Evolutionary conservation across 1,140 invertebrate species (phyloP).

Genomic region (Neoseiulus cucumeris): DNA sequence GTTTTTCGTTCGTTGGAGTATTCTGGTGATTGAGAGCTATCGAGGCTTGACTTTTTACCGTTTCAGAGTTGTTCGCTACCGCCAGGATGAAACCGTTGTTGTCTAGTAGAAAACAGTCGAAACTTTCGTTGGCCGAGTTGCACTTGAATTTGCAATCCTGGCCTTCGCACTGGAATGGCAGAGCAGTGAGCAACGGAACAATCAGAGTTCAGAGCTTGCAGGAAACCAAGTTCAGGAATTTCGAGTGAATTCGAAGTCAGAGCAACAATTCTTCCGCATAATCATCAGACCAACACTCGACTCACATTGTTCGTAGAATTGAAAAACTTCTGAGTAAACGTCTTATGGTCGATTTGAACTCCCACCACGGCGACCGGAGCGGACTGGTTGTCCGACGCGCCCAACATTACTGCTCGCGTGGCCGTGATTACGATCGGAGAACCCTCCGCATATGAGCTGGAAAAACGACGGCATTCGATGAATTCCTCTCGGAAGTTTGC

Average conservation of each 20-base stretch:
- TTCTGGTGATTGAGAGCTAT: too few species aligned
- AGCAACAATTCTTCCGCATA: too few species aligned
- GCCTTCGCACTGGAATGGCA: conserved; percentile 5
- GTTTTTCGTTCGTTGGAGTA: too few species aligned
- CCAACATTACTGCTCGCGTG: conserved; percentile 70
- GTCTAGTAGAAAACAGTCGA: conserved; percentile 77
- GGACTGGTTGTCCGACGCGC: conserved; percentile 47
- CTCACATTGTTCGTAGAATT: conserved; percentile 19
- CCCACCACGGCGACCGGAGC: conserved; percentile 67
- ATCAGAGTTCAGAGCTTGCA: too few species aligned
- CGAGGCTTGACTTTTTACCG: too few species aligned
- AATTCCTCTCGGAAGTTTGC: too few species aligned
- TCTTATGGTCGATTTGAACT: conserved; percentile 22
- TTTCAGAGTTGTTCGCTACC: conserved; percentile 32
- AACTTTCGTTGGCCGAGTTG: conserved; percentile 46
- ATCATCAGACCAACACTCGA: too few species aligned
- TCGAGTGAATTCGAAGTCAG: too few species aligned
- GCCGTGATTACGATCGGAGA: conserved; percentile 44
- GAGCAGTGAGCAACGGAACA: too few species aligned
- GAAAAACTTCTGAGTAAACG: conserved; percentile 23
- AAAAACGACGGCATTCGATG: background rate
- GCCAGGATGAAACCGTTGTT: conserved; percentile 84
- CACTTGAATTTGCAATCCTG: conserved; percentile 15
- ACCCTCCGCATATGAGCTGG: background rate
- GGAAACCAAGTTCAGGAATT: too few species aligned